Evolutionary conservation across 2,888 invertebrate species (phyloP).

Genomic region (Dynastes hyllus): DNA sequence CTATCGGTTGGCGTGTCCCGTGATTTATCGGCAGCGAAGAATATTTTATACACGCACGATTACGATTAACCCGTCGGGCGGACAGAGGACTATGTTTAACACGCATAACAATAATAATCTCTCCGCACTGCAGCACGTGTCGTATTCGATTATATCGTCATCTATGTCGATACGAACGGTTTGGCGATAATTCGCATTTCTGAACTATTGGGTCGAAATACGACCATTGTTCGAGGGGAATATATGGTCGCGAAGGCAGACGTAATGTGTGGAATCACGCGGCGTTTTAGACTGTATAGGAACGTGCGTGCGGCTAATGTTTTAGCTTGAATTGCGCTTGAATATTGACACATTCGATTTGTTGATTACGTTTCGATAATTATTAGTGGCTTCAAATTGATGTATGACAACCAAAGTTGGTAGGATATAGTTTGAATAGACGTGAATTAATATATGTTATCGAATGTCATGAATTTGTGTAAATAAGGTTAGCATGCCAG

Average conservation of each 20-base stretch:
- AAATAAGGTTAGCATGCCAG: too few species aligned
- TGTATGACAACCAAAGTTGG: too few species aligned
- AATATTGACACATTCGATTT: too few species aligned
- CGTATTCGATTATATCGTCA: neutral
- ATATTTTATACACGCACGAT: slow-evolving; percentile 31
- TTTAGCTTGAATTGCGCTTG: too few species aligned
- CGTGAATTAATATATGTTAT: too few species aligned
- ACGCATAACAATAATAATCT: slow-evolving; percentile 19
- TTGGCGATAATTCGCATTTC: neutral
- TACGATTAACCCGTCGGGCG: slow-evolving; percentile 12
- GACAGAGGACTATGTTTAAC: neutral
- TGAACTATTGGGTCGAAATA: neutral
- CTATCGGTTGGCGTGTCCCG: neutral
- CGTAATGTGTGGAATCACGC: neutral
- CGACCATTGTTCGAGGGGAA: neutral
- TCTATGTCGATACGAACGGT: neutral
- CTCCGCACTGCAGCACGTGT: slow-evolving; percentile 1
- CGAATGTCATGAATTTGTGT: too few species aligned
- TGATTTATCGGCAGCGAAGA: slow-evolving; percentile 28
- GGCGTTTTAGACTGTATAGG: neutral
- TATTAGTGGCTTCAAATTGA: too few species aligned
- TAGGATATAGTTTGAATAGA: too few species aligned
- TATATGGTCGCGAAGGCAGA: neutral
- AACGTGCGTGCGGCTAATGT: too few species aligned
- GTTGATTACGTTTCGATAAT: too few species aligned